These are phyloP conservation scores for Umimayanthus kanabou DNA, from an alignment of 92 coral and sea anemone species.

Conservation along the genomic window DNA sequence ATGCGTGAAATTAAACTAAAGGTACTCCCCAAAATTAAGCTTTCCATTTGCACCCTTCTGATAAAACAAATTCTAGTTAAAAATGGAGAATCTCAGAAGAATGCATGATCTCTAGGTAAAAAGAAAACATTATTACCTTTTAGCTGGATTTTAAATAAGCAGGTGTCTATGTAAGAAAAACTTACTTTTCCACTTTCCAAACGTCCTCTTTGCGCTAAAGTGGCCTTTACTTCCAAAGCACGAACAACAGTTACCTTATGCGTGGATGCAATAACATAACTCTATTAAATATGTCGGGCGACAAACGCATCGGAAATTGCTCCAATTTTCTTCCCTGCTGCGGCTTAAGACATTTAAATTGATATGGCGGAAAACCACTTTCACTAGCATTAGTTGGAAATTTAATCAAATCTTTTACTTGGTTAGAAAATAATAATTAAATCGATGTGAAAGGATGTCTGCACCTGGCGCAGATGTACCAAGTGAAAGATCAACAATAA, in stretches of 20 bases:
- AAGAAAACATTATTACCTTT: background rate
- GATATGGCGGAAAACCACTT: slow-evolving; percentile 21
- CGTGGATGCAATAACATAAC: background rate
- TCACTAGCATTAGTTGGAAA: slow-evolving; percentile 18
- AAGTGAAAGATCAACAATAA: background rate
- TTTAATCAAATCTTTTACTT: slow-evolving; percentile 24
- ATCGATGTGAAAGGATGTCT: background rate
- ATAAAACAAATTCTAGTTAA: background rate
- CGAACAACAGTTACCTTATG: background rate
- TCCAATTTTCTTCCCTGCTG: slow-evolving; percentile 26
- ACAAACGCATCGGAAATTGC: slow-evolving; percentile 32
- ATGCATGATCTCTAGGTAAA: background rate
- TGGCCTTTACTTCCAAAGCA: slow-evolving; percentile 1
- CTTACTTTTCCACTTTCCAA: background rate
- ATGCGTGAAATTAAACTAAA: background rate
- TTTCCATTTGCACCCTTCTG: background rate
- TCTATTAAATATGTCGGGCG: slow-evolving; percentile 26
- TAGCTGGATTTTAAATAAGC: background rate
- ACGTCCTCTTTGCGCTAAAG: background rate
- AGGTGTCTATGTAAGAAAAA: background rate
- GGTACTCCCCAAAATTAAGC: background rate
- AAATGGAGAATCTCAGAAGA: background rate
- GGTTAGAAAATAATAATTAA: slow-evolving; percentile 11
- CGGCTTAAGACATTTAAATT: slow-evolving; percentile 27
- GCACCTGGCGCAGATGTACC: slow-evolving; percentile 36